Conservation (phyloP, 2,888 invertebrate genomes). For the Tinea semifulvella region DNA sequence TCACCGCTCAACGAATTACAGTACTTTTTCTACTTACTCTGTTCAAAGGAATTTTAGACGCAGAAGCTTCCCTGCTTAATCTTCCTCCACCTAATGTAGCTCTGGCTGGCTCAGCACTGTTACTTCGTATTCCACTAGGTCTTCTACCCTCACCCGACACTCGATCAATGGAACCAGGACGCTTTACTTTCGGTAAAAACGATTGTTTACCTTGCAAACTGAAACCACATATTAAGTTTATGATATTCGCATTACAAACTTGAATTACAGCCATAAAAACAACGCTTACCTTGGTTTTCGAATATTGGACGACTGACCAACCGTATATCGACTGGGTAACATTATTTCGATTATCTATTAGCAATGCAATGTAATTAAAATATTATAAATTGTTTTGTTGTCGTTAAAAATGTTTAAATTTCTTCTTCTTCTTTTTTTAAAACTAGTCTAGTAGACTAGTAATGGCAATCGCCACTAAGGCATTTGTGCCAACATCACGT, state of each 20-base stretch:
- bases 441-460: too few relatives aligned
- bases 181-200: constrained; percentile 43
- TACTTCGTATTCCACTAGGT: constrained; percentile 45
- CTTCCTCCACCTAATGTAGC: constrained; percentile 31
- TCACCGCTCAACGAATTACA: too few relatives aligned
- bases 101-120: constrained; percentile 46
- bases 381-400: too few relatives aligned
- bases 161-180: constrained; percentile 45
- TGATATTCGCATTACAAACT: background rate
- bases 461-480: too few relatives aligned
- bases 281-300: constrained; percentile 4
- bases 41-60: constrained; percentile 40
- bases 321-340: background rate
- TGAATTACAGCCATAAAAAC: background rate
- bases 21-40: constrained; percentile 34
- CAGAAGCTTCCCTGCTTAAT: constrained; percentile 46
- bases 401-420: too few relatives aligned
- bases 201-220: constrained; percentile 32
- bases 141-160: constrained; percentile 40
- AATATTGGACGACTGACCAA: constrained; percentile 1
- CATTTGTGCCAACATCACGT: too few relatives aligned
- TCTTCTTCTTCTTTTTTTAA: too few relatives aligned
- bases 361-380: too few relatives aligned
- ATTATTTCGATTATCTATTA: too few relatives aligned
- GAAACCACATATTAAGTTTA: background rate